Percentiles rank a stretch among this genome's conserved stretches.
phyloP scores from a whole-genome alignment of 2,888 invertebrate genomes.

The Pegoplata infirma region DNA sequence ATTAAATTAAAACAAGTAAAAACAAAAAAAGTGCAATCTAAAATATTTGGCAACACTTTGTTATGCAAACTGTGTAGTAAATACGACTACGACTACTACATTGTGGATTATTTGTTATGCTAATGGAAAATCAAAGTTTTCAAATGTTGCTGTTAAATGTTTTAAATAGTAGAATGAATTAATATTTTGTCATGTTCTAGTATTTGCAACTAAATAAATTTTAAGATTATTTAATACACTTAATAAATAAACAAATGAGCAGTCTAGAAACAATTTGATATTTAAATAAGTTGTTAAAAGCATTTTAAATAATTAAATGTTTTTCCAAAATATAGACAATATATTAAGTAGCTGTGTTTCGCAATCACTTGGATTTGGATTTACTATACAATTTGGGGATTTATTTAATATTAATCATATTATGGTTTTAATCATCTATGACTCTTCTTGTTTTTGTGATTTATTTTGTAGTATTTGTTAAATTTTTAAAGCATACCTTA shows the following conservation, averaged over 20 bases:
- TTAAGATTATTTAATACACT: constrained; percentile 25
- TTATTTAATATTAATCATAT: too few species aligned
- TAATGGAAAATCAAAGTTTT: constrained; percentile 44
- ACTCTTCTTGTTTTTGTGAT: too few species aligned
- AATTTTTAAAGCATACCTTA: too few species aligned
- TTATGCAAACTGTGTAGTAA: too few species aligned
- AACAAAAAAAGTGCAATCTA: background rate
- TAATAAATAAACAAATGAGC: constrained; percentile 5
- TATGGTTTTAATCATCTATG: too few species aligned
- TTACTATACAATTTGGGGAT: too few species aligned
- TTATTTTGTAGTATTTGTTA: too few species aligned
- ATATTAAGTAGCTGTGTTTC: too few species aligned
- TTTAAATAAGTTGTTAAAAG: background rate
- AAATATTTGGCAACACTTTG: background rate
- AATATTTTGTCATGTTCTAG: background rate
- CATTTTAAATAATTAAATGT: background rate
- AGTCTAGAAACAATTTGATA: background rate
- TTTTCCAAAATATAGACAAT: too few species aligned
- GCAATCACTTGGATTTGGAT: too few species aligned
- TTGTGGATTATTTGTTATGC: constrained; percentile 29
- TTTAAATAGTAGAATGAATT: too few species aligned
- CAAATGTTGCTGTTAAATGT: background rate
- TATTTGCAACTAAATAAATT: constrained; percentile 38
- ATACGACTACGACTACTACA: background rate
- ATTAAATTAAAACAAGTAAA: background rate